phyloP scores from a whole-genome alignment of 2,113 vertebrate genomes.

The Hemicordylus capensis region DNA sequence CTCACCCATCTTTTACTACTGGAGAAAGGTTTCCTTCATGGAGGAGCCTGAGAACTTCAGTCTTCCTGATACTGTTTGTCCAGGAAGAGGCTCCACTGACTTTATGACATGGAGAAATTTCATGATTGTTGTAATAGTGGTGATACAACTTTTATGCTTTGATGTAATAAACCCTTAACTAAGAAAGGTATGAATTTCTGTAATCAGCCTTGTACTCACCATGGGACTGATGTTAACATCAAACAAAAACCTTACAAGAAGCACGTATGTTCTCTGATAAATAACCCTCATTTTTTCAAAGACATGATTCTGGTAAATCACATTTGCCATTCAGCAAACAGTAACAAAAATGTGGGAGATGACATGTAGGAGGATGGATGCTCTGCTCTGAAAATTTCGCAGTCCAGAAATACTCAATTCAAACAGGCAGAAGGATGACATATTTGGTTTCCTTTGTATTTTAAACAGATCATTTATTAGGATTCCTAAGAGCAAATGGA shows the following conservation, averaged over 20 bases:
- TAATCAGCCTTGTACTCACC: neutral
- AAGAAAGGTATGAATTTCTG: neutral
- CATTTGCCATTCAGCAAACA: conserved; percentile 37
- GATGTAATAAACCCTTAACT: neutral
- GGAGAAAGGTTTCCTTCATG: too few species aligned
- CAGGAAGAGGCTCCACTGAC: too few species aligned
- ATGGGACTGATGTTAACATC: neutral
- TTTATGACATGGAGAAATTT: neutral
- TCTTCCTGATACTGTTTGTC: neutral
- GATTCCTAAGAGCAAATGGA: neutral
- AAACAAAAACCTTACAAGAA: neutral
- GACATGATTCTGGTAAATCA: conserved; percentile 34
- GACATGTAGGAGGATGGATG: neutral
- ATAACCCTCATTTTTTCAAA: conserved; percentile 26
- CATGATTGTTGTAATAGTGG: neutral
- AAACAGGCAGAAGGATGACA: conserved; percentile 2
- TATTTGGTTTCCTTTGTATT: conserved; percentile 3
- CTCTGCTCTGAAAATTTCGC: conserved; percentile 19
- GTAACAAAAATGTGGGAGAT: conserved; percentile 28
- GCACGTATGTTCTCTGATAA: conserved; percentile 8
- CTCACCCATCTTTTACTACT: neutral
- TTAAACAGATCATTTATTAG: neutral
- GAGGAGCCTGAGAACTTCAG: neutral
- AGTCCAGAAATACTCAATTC: conserved; percentile 9
- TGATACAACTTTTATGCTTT: neutral